Base-by-base conservation (phyloP, 2,888 invertebrate genomes). In the Plebejus anna region DNA sequence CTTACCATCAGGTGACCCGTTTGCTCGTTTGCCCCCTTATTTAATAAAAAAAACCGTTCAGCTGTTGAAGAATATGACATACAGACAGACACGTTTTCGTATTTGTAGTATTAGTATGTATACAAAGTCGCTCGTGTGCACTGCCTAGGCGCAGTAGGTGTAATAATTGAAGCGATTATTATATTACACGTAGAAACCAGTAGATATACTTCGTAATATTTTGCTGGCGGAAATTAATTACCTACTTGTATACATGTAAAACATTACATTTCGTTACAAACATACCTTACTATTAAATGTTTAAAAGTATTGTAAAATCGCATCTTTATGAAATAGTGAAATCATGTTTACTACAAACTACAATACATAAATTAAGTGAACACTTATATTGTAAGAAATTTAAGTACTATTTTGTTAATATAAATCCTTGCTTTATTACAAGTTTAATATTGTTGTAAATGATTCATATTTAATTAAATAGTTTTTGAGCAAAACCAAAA, bases 201-300 rank as follows among this genome's bases (percentile, higher is more conserved):
- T 66, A 66, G 32, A 66, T 66, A 55, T 32, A 73, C 73, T 73
- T 73, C 32, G 73, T 73, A 73, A 73, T 51, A 55, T 73, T 73
- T 32, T 55, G 73, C 47, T 73, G 32, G 32, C 55, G 55, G 55
- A 73, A 73, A 73, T 73, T 73, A 73, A 73, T 73, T 55, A 51
- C 73, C 22, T n/a, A n/a, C n/a, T n/a, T n/a, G n/a, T n/a, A n/a
- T n/a, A n/a, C n/a, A n/a, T n/a, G n/a, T 73, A 55, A 73, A 32
- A 73, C 55, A 73, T 51, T 47, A 72, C 51, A 28, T 73, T 73
- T 73, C 73, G 13, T 55, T 55, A 73, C 51, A 28, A 55, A 73
- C 36, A 73, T 73, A 73, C 28, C 0, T 13, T 16, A 42, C 47
- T 13, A 32, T 73, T 55, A 73, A 73, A 32, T 51, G 28, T 73